A percentile compares a stretch with the other conserved stretches of the same genome.
Conservation (phyloP, 2,888 invertebrate genomes). For the Octonoba sinensis region DNA sequence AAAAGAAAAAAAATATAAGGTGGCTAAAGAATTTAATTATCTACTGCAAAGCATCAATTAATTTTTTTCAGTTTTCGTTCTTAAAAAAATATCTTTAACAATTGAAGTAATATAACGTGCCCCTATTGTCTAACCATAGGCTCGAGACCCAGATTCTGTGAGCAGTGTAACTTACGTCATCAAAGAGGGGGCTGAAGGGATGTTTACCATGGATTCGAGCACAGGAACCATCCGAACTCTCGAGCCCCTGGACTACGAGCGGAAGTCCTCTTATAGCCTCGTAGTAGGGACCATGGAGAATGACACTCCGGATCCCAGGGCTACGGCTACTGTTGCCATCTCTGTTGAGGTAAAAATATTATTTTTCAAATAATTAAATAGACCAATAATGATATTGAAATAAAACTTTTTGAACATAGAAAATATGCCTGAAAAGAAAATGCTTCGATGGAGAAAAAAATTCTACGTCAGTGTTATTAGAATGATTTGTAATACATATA, state of each 20-base stretch:
- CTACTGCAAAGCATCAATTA: no score
- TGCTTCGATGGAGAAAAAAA: neutral
- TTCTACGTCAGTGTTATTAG: no score
- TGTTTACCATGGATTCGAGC: constrained; percentile 86
- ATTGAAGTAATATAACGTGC: no score
- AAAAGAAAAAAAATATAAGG: no score
- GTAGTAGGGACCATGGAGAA: constrained; percentile 88
- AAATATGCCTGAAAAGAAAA: neutral
- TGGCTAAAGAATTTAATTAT: no score
- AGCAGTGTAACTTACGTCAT: constrained; percentile 82
- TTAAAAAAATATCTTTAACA: no score
- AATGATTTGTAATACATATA: no score
- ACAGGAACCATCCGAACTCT: constrained; percentile 84
- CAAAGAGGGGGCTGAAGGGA: constrained; percentile 83
- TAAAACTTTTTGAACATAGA: neutral
- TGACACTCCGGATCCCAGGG: constrained; percentile 77
- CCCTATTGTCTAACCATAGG: constrained; percentile 73
- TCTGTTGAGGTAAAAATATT: constrained; percentile 75
- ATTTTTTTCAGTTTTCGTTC: no score
- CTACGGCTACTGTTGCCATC: constrained; percentile 82
- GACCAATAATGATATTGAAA: neutral
- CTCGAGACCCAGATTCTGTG: constrained; percentile 84
- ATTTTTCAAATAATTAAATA: neutral
- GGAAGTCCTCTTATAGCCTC: constrained; percentile 80
- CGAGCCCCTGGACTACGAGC: constrained; percentile 84